Percentiles rank a stretch among this genome's conserved stretches.
phyloP scores from a whole-genome alignment of 2,888 invertebrate genomes.

The Micropterix aruncella region DNA sequence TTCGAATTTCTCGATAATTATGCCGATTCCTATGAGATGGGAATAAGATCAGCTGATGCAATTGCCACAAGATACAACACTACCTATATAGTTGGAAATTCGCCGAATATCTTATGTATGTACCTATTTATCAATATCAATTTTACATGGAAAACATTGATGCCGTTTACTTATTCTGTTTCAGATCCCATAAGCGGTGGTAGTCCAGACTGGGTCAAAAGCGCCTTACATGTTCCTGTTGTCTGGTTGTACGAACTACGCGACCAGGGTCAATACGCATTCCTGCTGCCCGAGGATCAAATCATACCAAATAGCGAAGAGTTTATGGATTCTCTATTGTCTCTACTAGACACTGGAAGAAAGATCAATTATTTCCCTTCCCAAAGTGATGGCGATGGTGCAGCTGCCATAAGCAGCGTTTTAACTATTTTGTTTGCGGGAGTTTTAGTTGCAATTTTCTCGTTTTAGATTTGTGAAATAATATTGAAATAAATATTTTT shows the following conservation, averaged over 20 bases:
- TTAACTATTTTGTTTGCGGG: no score
- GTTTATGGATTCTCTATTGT: constrained; percentile 30
- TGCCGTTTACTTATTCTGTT: no score
- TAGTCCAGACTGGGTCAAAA: constrained; percentile 39
- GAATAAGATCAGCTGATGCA: not conserved
- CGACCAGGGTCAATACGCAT: constrained; percentile 45
- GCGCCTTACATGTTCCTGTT: constrained; percentile 28
- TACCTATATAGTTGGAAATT: not conserved
- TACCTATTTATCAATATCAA: no score
- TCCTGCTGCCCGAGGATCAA: constrained; percentile 41
- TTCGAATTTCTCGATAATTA: constrained; percentile 22
- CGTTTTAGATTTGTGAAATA: no score
- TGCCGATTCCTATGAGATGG: constrained; percentile 14
- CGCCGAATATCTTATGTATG: not conserved
- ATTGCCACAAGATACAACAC: not conserved
- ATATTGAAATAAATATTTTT: no score
- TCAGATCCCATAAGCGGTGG: constrained; percentile 27
- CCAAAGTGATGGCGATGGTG: no score
- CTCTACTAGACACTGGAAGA: constrained; percentile 17
- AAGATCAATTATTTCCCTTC: not conserved
- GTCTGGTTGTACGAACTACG: constrained; percentile 43
- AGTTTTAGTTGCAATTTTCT: no score
- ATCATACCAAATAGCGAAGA: constrained; percentile 41
- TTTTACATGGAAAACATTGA: no score
- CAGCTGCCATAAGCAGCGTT: no score